Percentiles rank a stretch among this genome's conserved stretches.
Conservation (phyloP, 2,113 vertebrate species). For the Silurus meridionalis region DNA sequence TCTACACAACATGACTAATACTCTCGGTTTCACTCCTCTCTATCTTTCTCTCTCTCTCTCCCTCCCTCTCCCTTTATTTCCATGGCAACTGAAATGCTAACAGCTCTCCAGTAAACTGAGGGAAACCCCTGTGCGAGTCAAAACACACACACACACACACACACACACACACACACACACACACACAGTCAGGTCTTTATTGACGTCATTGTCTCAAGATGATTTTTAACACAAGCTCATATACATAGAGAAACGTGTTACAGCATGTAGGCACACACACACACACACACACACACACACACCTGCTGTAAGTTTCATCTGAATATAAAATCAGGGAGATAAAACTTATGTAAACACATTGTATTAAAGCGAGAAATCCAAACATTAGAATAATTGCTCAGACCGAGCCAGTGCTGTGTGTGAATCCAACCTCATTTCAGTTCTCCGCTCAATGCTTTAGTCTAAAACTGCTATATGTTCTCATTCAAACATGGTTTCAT, state of each 20-base stretch:
- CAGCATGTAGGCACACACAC: slow-evolving; percentile 28
- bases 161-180: not conserved
- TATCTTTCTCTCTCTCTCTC: not conserved
- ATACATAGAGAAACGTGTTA: slow-evolving; percentile 31
- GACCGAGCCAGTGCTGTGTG: not conserved
- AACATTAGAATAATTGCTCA: not conserved
- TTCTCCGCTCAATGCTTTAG: not conserved
- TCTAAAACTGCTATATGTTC: not conserved
- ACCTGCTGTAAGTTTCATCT: slow-evolving; percentile 28
- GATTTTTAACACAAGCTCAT: slow-evolving; percentile 8
- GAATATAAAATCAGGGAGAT: not conserved
- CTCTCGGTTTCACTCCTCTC: not conserved
- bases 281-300: not conserved
- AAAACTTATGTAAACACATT: not conserved
- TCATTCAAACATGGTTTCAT: not conserved
- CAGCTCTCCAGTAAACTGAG: not conserved
- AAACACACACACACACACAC: not conserved
- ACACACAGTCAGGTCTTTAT: slow-evolving; percentile 20
- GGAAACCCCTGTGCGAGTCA: slow-evolving; percentile 33
- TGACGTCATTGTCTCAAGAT: slow-evolving; percentile 28
- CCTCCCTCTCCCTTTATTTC: not conserved
- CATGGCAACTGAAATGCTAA: not conserved
- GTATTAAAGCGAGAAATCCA: not conserved
- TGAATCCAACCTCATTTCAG: not conserved
- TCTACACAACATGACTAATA: not conserved